Conservation (phyloP, 2,797 vertebrate genomes). For the Myotis planiceps region DNA sequence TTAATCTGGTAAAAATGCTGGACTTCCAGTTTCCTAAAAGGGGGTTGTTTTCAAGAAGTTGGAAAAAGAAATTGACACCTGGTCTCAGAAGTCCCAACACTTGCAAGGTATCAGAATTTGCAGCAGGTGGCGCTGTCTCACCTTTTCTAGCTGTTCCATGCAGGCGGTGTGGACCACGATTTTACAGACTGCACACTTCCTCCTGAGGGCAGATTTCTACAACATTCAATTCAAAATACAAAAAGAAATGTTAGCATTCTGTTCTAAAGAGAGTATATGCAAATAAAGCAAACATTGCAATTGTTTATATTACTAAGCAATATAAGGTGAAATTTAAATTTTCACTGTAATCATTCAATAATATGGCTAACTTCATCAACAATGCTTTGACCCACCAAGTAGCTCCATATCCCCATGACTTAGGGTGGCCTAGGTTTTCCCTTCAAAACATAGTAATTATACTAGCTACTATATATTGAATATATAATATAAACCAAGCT, state of each 20-base stretch:
- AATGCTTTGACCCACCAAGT: neutral
- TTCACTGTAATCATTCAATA: neutral
- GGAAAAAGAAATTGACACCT: neutral
- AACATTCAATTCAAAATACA: slow-evolving; percentile 82
- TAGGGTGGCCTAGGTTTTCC: neutral
- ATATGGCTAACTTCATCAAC: neutral
- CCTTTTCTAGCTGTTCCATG: slow-evolving; percentile 97
- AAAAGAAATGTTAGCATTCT: slow-evolving; percentile 51
- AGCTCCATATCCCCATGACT: neutral
- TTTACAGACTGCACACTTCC: slow-evolving; percentile 97
- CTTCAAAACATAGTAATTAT: neutral
- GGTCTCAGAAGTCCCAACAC: neutral
- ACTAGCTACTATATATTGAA: neutral
- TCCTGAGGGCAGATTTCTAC: slow-evolving; percentile 97
- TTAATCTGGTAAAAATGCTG: neutral
- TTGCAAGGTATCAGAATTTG: neutral
- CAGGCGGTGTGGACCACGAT: slow-evolving; percentile 96
- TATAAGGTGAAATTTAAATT: neutral
- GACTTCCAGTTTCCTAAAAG: neutral
- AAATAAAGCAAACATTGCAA: neutral
- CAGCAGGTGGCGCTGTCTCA: slow-evolving; percentile 88
- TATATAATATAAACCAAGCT: neutral
- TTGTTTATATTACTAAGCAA: neutral
- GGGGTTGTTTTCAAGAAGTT: neutral
- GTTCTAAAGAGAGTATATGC: neutral